Evolutionary conservation across 2,113 vertebrate genomes (phyloP).

Genomic region (Xenus cinereus): DNA sequence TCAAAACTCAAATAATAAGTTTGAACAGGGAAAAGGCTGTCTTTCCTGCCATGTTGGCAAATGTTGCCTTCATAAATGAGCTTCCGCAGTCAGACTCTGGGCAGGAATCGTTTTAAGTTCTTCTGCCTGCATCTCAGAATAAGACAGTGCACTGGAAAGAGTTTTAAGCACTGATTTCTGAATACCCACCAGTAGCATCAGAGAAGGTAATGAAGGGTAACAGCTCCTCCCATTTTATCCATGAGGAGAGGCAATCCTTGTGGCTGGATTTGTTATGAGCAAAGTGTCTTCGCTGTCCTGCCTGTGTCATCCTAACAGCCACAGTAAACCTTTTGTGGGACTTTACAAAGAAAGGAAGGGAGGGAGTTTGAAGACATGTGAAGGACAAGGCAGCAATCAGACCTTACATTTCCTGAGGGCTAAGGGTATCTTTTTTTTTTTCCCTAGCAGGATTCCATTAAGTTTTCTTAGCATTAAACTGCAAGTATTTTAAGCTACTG

Average conservation of each 20-base stretch:
- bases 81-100: neutral
- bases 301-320: neutral
- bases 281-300: neutral
- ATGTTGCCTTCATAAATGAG: neutral
- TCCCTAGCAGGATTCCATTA: constrained; percentile 16
- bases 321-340: neutral
- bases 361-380: neutral
- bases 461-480: constrained; percentile 38
- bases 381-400: neutral
- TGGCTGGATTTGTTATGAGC: neutral
- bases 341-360: neutral
- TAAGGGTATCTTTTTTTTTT: neutral
- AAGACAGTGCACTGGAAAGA: neutral
- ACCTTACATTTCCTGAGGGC: neutral
- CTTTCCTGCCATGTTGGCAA: neutral
- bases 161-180: neutral
- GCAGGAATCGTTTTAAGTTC: neutral
- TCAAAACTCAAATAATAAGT: neutral
- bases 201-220: neutral
- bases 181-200: neutral
- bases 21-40: neutral
- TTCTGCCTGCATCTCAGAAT: neutral
- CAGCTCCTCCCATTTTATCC: neutral
- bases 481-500: constrained; percentile 32
- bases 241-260: neutral